Evolutionary conservation across 1,140 invertebrate genomes (phyloP).

Genomic region (Drosophila pectinifera): DNA sequence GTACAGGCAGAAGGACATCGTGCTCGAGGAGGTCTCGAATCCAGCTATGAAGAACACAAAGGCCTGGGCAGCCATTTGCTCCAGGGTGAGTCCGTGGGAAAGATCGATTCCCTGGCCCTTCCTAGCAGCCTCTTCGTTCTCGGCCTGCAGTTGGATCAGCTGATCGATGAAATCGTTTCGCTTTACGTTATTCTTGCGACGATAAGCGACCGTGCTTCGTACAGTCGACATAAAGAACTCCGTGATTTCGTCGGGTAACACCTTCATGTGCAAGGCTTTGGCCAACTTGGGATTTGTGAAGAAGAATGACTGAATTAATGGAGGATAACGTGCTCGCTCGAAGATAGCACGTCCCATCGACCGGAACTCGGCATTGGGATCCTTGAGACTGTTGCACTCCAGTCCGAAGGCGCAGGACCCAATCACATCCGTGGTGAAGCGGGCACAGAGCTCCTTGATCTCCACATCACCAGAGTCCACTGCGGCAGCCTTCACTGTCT

Average conservation of each 20-base stretch:
- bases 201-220: conserved; percentile 77
- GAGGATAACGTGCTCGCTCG: conserved; percentile 44
- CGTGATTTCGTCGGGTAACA: conserved; percentile 71
- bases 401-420: conserved; percentile 86
- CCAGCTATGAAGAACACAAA: conserved; percentile 82
- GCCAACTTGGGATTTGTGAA: conserved; percentile 54
- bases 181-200: conserved; percentile 75
- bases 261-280: conserved; percentile 49
- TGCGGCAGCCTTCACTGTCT: conserved; percentile 29
- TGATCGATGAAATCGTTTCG: conserved; percentile 85
- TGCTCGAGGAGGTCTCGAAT: conserved; percentile 79
- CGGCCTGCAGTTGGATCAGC: conserved; percentile 75
- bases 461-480: conserved; percentile 85
- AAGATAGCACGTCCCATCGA: conserved; percentile 67
- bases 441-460: conserved; percentile 87
- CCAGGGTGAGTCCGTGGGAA: conserved; percentile 55
- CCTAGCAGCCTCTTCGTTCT: conserved; percentile 40
- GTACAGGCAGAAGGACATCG: conserved; percentile 85
- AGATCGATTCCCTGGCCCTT: conserved; percentile 57
- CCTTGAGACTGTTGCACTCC: conserved; percentile 85
- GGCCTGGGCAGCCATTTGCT: conserved; percentile 76
- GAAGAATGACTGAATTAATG: conserved; percentile 44
- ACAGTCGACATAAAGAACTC: conserved; percentile 84
- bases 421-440: conserved; percentile 88
- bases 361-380: conserved; percentile 85